Evolutionary conservation across 2,113 vertebrate species (phyloP).

Genomic region (Arenaria interpres): DNA sequence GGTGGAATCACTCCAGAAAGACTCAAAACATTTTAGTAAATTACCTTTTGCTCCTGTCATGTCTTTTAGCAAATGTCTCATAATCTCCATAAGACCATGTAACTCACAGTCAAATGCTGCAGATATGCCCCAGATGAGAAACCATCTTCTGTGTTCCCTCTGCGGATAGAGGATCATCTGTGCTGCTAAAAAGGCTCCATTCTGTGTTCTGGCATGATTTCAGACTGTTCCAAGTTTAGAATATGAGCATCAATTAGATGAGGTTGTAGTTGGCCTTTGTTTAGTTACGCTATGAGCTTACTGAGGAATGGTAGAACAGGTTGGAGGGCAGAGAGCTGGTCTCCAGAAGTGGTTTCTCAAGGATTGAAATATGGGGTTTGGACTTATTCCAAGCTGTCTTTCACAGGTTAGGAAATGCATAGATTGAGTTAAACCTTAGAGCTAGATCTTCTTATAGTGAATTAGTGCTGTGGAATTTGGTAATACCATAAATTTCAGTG

Average conservation of each 20-base stretch:
- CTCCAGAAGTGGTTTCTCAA: neutral
- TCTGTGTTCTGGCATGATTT: constrained; percentile 42
- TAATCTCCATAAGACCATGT: constrained; percentile 31
- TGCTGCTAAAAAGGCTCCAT: constrained; percentile 58
- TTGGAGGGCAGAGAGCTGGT: neutral
- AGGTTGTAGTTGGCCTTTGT: neutral
- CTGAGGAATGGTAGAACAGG: neutral
- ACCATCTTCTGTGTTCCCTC: constrained; percentile 68
- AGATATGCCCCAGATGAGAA: constrained; percentile 59
- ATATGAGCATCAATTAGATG: neutral
- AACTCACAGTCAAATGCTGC: constrained; percentile 9
- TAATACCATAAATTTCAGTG: neutral
- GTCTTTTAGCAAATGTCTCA: constrained; percentile 34
- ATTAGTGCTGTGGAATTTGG: neutral
- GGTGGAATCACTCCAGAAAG: constrained; percentile 18
- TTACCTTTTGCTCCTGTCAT: constrained; percentile 63
- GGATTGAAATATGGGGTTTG: neutral
- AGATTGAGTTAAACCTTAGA: neutral
- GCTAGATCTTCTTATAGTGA: neutral
- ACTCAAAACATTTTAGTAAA: constrained; percentile 61
- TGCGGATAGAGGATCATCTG: constrained; percentile 43
- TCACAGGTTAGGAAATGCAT: neutral
- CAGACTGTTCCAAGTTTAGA: constrained; percentile 28
- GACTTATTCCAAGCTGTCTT: neutral
- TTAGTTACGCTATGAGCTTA: neutral